These are phyloP conservation scores for Aporophyla lueneburgensis DNA, from an alignment of 2,888 invertebrate genomes.

Conservation along the genomic window DNA sequence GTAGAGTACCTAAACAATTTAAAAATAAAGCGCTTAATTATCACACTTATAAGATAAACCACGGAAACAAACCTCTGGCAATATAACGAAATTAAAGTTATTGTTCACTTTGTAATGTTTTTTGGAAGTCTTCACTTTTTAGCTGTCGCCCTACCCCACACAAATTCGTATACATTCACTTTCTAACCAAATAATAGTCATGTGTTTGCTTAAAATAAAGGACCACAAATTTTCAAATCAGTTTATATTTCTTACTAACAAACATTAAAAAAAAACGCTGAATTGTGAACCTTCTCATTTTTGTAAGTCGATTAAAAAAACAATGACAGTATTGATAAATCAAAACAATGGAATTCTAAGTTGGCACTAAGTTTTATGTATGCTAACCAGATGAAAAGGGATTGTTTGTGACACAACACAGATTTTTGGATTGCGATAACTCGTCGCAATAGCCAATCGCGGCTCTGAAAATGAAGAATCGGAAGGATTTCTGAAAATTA, in stretches of 20 bases:
- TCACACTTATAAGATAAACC: neutral
- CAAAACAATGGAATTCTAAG: neutral
- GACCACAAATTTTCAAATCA: too few species aligned
- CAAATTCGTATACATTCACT: too few species aligned
- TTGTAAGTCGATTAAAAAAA: neutral
- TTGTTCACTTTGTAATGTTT: too few species aligned
- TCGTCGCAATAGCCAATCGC: neutral
- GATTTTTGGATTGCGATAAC: neutral
- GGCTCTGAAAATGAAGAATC: neutral
- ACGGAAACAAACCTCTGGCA: too few species aligned
- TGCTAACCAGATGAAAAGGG: neutral
- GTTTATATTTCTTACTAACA: too few species aligned
- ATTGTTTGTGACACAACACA: neutral
- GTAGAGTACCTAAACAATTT: neutral
- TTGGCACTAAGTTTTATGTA: neutral
- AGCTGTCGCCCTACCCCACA: too few species aligned
- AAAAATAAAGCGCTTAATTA: neutral
- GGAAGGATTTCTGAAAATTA: neutral
- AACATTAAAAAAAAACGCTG: too few species aligned
- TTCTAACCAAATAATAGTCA: too few species aligned
- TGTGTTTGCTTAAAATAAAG: too few species aligned
- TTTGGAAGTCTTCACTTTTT: too few species aligned
- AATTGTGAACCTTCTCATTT: too few species aligned
- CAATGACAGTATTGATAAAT: neutral
- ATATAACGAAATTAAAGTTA: too few species aligned